Base-by-base conservation (phyloP, 2,113 vertebrate genomes). In the Alosa alosa region DNA sequence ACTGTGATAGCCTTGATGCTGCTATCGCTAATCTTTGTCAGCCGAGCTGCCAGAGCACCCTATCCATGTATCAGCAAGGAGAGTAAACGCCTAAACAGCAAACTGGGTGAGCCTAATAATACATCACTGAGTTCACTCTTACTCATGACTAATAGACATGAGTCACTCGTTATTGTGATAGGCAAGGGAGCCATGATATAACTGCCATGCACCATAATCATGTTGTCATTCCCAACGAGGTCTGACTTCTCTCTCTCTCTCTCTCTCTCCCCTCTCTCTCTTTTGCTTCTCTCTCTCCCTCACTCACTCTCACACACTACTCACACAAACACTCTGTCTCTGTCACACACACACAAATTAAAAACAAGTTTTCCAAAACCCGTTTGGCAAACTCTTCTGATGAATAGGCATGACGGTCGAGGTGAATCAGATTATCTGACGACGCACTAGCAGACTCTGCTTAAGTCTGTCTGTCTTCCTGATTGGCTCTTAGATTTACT, bases 161-260 rank as follows among this genome's bases (percentile, higher is more conserved):
- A 68, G 64, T 68, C 22, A 68, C 64, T 68, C 64, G 64, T 68
- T 68, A 68, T 68, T 31, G 64, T 68, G 64, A 68, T 31, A 68
- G n/a, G 64, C 64, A 68, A 11, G 64, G 9, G 64, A 68, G 64
- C 55, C 64, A 68, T 68, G 64, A 68, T 68, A 68, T 68, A 68
- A 68, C 64, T 31, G 64, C n/a, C 64, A 68, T 68, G n/a, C 64
- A 10, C 31, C 64, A 68, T 31, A 68, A 68, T 68, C 64, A 68
- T 68, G n/a, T 68, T 68, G n/a, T 31, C 64, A 68, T 68, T 68
- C 64, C 25, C 64, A 68, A 13, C 9, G 1, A 68, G 64, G 64
- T 10, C 64, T 68, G 64, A 31, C 64, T 68, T 57, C 52, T 57
- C 20, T 60, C 57, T 60, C 7, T 60, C 8, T 60, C 22, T 60